Conservation (phyloP, 2,888 invertebrate genomes). For the Sinodicranocentrus sp. region DNA sequence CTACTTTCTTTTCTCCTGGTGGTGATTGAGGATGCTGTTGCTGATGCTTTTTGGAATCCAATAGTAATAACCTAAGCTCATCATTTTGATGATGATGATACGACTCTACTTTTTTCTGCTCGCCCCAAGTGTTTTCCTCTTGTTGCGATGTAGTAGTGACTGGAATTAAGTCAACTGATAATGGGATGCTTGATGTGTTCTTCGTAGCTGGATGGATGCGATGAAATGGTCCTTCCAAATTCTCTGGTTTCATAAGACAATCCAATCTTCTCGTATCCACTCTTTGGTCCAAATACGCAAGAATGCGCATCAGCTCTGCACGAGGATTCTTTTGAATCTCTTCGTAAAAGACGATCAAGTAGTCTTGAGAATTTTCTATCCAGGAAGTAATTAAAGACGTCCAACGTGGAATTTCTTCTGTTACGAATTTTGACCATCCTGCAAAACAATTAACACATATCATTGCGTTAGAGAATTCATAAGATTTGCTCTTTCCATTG, state of each 20-base stretch:
- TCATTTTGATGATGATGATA: constrained; percentile 37
- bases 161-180: constrained; percentile 61
- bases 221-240: constrained; percentile 77
- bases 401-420: constrained; percentile 67
- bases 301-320: constrained; percentile 75
- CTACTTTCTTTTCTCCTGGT: constrained; percentile 23
- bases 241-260: constrained; percentile 76
- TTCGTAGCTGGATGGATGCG: constrained; percentile 23
- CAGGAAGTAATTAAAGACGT: constrained; percentile 73
- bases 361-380: constrained; percentile 75
- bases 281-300: constrained; percentile 77
- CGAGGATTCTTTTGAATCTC: constrained; percentile 77
- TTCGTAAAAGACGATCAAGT: constrained; percentile 78
- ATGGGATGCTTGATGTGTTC: constrained; percentile 62
- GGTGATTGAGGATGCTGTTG: constrained; percentile 56
- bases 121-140: constrained; percentile 37
- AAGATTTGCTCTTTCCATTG: too few species aligned
- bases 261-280: constrained; percentile 76
- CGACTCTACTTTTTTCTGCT: constrained; percentile 21
- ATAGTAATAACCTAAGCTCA: constrained; percentile 53
- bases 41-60: constrained; percentile 66
- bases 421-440: constrained; percentile 74
- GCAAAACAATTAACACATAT: constrained; percentile 45
- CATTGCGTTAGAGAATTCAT: too few species aligned
- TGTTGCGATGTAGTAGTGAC: constrained; percentile 57